A percentile compares a stretch with the other conserved stretches of the same genome.
Evolutionary conservation across 2,113 vertebrate species (phyloP).

Genomic region (Lynx canadensis): DNA sequence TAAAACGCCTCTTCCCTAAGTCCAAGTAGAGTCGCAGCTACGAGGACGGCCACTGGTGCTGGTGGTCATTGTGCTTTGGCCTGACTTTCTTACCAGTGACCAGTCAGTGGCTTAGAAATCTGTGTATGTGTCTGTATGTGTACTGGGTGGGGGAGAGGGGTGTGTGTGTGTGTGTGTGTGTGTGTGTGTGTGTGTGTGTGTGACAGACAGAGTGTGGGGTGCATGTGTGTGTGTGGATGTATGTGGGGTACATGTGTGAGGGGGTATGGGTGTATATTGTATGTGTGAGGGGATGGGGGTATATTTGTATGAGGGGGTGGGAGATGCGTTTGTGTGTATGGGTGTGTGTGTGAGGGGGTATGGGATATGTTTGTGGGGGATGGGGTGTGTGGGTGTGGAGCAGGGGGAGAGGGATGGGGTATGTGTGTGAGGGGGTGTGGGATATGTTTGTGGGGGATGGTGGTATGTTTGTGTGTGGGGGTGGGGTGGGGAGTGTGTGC

Average conservation of each 20-base stretch:
- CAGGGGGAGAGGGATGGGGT: not conserved
- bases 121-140: no score
- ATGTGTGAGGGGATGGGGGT: not conserved
- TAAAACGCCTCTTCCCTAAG: not conserved
- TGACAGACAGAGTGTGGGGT: not conserved
- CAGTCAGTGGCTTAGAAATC: not conserved
- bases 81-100: not conserved
- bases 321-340: not conserved
- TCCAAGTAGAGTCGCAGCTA: not conserved
- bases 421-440: not conserved
- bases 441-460: not conserved
- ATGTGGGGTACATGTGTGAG: not conserved
- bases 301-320: not conserved
- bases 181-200: not conserved
- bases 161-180: no score
- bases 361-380: no score
- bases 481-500: no score
- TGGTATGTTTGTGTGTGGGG: not conserved
- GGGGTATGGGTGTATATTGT: not conserved
- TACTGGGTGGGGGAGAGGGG: no score
- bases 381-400: not conserved
- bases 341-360: fast-evolving
- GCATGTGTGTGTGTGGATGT: not conserved
- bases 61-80: not conserved
- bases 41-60: not conserved